A percentile compares a stretch with the other conserved stretches of the same genome.
Evolutionary conservation across 2,797 vertebrate species (phyloP).

Genomic region (Bryconaethiops microstoma): DNA sequence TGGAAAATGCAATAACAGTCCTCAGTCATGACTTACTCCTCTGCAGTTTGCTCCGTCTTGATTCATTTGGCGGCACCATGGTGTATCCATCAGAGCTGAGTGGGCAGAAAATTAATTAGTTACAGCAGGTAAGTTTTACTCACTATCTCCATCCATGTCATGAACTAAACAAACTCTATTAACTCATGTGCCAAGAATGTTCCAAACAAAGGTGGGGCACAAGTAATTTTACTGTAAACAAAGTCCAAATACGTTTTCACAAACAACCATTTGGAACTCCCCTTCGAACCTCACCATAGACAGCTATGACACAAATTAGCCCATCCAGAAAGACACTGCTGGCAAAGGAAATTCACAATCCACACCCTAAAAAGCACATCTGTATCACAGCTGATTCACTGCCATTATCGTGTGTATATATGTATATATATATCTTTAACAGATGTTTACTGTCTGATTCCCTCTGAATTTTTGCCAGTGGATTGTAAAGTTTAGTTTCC

Average conservation of each 20-base stretch:
- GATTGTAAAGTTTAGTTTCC: slow-evolving; percentile 14
- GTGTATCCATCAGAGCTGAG: slow-evolving; percentile 74
- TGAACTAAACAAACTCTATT: slow-evolving; percentile 33
- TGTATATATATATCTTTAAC: slow-evolving; percentile 13
- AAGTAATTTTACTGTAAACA: slow-evolving; percentile 48
- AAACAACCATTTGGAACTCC: slow-evolving; percentile 52
- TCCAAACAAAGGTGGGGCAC: slow-evolving; percentile 49
- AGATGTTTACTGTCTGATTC: slow-evolving; percentile 8
- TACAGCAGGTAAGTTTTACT: slow-evolving; percentile 40
- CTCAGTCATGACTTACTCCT: slow-evolving; percentile 74
- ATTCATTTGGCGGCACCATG: slow-evolving; percentile 77
- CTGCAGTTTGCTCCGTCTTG: slow-evolving; percentile 69
- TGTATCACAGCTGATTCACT: slow-evolving; percentile 26
- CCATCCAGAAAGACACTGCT: slow-evolving; percentile 31
- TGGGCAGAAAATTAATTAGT: slow-evolving; percentile 49
- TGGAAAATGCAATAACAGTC: slow-evolving; percentile 39
- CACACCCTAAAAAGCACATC: slow-evolving; percentile 28
- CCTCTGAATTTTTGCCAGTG: slow-evolving; percentile 6
- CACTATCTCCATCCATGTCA: slow-evolving; percentile 10
- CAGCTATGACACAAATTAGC: slow-evolving; percentile 34
- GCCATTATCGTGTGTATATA: slow-evolving; percentile 12
- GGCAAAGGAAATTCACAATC: slow-evolving; percentile 26
- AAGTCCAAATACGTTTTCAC: slow-evolving; percentile 45
- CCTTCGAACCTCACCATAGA: slow-evolving; percentile 39
- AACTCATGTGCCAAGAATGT: slow-evolving; percentile 49